Base-by-base conservation (phyloP, 2,113 vertebrate genomes). In the Chaenocephalus aceratus region DNA sequence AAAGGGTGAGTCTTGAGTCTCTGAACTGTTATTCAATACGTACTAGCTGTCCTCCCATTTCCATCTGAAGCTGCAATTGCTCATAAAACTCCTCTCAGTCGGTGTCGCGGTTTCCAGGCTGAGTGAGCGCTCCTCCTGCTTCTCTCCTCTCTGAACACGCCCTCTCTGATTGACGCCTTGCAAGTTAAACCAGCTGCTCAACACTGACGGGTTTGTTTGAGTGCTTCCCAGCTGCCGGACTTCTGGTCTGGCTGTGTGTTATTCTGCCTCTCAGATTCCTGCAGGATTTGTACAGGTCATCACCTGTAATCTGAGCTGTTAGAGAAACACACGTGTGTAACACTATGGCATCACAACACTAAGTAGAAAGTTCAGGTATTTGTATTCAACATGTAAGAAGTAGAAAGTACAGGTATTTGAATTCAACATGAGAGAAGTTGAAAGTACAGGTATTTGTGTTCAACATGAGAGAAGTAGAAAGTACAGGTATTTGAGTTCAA, bases 211-310 rank as follows among this genome's bases (percentile, higher is more conserved):
- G 45, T 54, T 60, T 70, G n/a, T 72, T 30, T 78, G 15, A 51
- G 3, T 34, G 46, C 0, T 6, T 5, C 10, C 6, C 48, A 12
- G 0, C 36, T 11, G 9, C 30, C 3, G 10, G 18, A 23, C 57
- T 67, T 56, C 54, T 67, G 82, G 54, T 53, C 5, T 30, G 7
- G 0, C 48, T 72, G 23, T 68, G 59, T 79, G n/a, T n/a, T 62
- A 60, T 75, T 66, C 23, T 79, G 13, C 0, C 23, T 63, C 36
- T 73, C 77, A 61, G 53, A 18, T 77, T 77, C 15, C 46, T 59
- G 56, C 3, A 23, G 10, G 46, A n/a, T 48, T 58, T 30, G 4
- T 36, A 54, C 13, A n/a, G n/a, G n/a, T n/a, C n/a, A n/a, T n/a
- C n/a, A n/a, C n/a, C n/a, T 51, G 23, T 15, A 15, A 1, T 14